Percentiles rank a stretch among this genome's conserved stretches.
These are phyloP conservation scores for Drosophila neutralis DNA, from an alignment of 2,888 invertebrate species.

Conservation along the genomic window DNA sequence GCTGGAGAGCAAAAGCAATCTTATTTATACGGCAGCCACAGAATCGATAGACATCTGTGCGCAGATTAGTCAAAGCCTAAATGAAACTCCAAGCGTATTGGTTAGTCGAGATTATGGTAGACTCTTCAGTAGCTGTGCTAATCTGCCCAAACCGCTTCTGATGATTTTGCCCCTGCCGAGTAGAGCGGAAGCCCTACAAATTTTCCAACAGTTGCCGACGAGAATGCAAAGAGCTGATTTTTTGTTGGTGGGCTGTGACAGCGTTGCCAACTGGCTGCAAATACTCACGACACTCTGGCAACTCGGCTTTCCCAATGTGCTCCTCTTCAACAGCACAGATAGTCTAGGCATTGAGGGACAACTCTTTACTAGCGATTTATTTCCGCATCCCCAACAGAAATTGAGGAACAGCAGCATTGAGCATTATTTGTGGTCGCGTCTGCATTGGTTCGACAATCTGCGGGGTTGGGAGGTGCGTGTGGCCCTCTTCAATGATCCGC, in stretches of 20 bases:
- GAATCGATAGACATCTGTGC: constrained; percentile 13
- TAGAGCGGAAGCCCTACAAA: not conserved
- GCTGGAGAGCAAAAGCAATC: constrained; percentile 36
- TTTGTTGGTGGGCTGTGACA: constrained; percentile 36
- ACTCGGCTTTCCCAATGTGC: constrained; percentile 51
- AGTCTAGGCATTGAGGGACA: not conserved
- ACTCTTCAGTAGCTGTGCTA: not conserved
- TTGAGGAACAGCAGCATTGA: constrained; percentile 18
- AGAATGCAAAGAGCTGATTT: constrained; percentile 46
- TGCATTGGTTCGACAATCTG: constrained; percentile 56
- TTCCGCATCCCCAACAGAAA: constrained; percentile 31
- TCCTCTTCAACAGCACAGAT: constrained; percentile 45
- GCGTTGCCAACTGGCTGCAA: constrained; percentile 27
- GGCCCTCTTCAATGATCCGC: constrained; percentile 59
- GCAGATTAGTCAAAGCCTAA: constrained; percentile 12
- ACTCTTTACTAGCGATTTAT: constrained; percentile 31
- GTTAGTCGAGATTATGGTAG: not conserved
- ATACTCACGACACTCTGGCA: constrained; percentile 35
- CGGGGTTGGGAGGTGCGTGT: constrained; percentile 51
- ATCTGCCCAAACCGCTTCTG: constrained; percentile 34
- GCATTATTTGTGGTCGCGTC: constrained; percentile 42
- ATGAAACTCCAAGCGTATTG: constrained; percentile 43
- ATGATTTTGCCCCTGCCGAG: constrained; percentile 24
- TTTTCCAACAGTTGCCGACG: constrained; percentile 31
- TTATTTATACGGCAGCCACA: constrained; percentile 27